Conservation (phyloP, 1,140 invertebrate species). For the Medauroidea extradentata region DNA sequence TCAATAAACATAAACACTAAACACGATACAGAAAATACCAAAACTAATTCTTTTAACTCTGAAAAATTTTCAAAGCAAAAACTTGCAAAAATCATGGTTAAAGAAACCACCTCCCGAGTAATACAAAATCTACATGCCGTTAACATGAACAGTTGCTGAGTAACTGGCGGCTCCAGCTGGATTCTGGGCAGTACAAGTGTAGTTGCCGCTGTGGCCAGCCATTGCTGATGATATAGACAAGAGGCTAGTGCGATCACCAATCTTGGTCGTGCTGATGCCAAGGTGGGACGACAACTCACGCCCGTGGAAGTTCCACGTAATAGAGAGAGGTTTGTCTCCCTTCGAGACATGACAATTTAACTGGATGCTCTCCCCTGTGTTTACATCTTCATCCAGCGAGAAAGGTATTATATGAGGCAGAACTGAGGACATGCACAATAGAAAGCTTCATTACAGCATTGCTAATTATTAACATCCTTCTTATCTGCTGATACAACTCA, state of each 20-base stretch:
- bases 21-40: slow-evolving; percentile 7
- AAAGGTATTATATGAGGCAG: slow-evolving; percentile 49
- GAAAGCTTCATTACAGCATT: no score
- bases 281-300: slow-evolving; percentile 18
- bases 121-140: slow-evolving; percentile 47
- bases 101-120: no score
- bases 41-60: background rate
- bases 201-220: slow-evolving; percentile 69
- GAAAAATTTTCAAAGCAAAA: background rate
- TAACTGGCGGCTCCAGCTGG: slow-evolving; percentile 56
- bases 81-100: background rate
- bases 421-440: slow-evolving; percentile 53
- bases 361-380: slow-evolving; percentile 46
- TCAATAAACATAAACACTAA: no score
- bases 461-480: no score
- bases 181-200: slow-evolving; percentile 66
- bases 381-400: slow-evolving; percentile 43
- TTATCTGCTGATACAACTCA: no score
- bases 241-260: slow-evolving; percentile 66
- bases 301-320: slow-evolving; percentile 35
- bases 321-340: slow-evolving; percentile 40
- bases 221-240: slow-evolving; percentile 73
- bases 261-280: slow-evolving; percentile 43
- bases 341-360: slow-evolving; percentile 34
- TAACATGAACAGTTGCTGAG: slow-evolving; percentile 56